Conservation (phyloP, 1,140 invertebrate species). For the Choristoneura fumiferana region DNA sequence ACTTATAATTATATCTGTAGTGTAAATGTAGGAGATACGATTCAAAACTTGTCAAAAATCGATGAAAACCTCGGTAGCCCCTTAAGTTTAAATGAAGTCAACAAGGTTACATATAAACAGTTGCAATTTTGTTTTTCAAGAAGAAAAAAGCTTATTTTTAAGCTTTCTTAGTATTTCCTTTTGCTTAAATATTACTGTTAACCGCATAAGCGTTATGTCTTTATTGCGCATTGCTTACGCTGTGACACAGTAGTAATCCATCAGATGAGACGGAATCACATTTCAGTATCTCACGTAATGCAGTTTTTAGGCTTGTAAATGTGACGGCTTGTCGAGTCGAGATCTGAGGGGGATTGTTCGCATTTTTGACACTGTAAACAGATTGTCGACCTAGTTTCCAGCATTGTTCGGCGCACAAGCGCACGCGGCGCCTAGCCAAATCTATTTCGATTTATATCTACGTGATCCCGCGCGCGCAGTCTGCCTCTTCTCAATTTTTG, state of each 20-base stretch:
- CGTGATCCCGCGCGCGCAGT: slow-evolving; percentile 36
- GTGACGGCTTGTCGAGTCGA: background rate
- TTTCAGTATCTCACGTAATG: slow-evolving; percentile 2
- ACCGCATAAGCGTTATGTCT: background rate
- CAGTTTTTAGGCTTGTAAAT: slow-evolving; percentile 1
- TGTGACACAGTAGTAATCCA: background rate
- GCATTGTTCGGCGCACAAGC: slow-evolving; percentile 55
- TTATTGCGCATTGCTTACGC: background rate
- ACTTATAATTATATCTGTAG: too few relatives aligned
- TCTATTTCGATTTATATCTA: slow-evolving; percentile 67
- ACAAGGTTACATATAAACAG: too few relatives aligned
- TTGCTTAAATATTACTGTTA: background rate
- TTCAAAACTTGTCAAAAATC: too few relatives aligned
- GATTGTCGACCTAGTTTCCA: slow-evolving; percentile 63
- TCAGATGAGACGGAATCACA: background rate
- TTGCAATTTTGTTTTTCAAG: too few relatives aligned
- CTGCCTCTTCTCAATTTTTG: slow-evolving; percentile 52
- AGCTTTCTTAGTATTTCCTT: too few relatives aligned
- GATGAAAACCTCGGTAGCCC: too few relatives aligned
- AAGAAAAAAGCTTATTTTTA: too few relatives aligned
- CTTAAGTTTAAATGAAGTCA: too few relatives aligned
- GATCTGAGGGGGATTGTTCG: slow-evolving; percentile 28
- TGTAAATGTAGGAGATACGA: too few relatives aligned
- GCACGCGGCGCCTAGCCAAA: slow-evolving; percentile 61
- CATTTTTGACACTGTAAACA: slow-evolving; percentile 65